Base-by-base conservation (phyloP, 92 coral and sea anemone species). In the Epizoanthus rinbou region DNA sequence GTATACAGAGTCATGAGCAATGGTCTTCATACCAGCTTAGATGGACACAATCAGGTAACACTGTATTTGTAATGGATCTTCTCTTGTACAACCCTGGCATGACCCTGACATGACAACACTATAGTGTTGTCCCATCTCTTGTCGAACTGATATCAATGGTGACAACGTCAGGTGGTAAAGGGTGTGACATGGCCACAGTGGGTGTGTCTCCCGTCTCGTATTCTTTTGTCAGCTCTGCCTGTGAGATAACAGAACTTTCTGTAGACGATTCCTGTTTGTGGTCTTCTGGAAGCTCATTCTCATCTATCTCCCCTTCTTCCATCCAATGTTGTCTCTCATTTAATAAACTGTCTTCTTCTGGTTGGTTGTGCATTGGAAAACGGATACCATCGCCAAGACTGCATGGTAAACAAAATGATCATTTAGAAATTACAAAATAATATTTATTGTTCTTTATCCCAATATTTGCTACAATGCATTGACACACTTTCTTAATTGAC, bases 371-470 rank as follows among this genome's bases (percentile, higher is more conserved):
- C 24, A 90, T 60, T 9, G 97, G 98, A 69, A 69, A 95, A 76
- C 79, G 91, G 1, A 95, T 80, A 59, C 98, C 98, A 88, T 95
- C 98, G 47, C 98, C 98, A 75, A 93, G 71, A 70, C 98, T 93
- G 70, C 25, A 59, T 45, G 39, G 64, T 17, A 22, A 15, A 47
- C 56, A 24, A 21, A 62, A 41, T 5, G 9, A 35, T 24, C 13
- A 22, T 14, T 33, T 10, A 39, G 5, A 84, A 57, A 13, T 35
- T 60, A 3, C 43, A n/a, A 4, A 45, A n/a, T n/a, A n/a, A n/a
- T n/a, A n/a, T n/a, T n/a, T n/a, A n/a, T n/a, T 62, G 10, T 6
- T 79, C 4, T 28, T n/a, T 3, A 8, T 8, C 19, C 9, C 28
- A 69, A 21, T 9, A 15, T 6, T 35, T 17, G 31, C 0, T 41